A percentile compares a stretch with the other conserved stretches of the same genome.
Conservation (phyloP, 2,888 invertebrate genomes). For the Ariolimax columbianus region DNA sequence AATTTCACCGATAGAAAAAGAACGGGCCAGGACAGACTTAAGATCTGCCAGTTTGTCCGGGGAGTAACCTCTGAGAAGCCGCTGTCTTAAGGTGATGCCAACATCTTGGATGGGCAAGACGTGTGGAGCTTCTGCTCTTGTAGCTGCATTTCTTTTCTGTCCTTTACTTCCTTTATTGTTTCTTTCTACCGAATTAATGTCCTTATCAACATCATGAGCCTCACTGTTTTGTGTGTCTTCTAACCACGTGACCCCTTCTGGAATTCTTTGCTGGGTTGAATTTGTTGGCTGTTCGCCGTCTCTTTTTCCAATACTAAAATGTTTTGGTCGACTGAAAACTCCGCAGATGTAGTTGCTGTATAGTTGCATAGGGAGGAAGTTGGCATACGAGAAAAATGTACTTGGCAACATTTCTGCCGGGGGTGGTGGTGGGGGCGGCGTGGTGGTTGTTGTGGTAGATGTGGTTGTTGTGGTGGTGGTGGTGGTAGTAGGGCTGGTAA, state of each 20-base stretch:
- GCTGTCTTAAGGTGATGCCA: background rate
- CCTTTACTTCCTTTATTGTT: background rate
- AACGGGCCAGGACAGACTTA: background rate
- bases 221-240: background rate
- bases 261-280: background rate
- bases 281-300: background rate
- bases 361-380: background rate
- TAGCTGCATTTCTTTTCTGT: background rate
- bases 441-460: slow-evolving; percentile 12
- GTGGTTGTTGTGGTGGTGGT: slow-evolving; percentile 24
- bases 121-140: background rate
- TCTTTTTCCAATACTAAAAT: background rate
- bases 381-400: slow-evolving; percentile 12
- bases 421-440: background rate
- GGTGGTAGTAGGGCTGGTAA: background rate
- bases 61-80: background rate
- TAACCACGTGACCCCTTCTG: background rate
- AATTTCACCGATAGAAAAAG: slow-evolving; percentile 1
- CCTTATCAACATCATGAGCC: background rate
- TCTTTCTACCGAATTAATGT: background rate
- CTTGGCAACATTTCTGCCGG: background rate
- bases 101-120: background rate
- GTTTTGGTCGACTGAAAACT: background rate
- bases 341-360: slow-evolving; percentile 36
- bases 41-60: background rate